Conservation (phyloP, 2,888 invertebrate species). For the Drosophila maculinotata region DNA sequence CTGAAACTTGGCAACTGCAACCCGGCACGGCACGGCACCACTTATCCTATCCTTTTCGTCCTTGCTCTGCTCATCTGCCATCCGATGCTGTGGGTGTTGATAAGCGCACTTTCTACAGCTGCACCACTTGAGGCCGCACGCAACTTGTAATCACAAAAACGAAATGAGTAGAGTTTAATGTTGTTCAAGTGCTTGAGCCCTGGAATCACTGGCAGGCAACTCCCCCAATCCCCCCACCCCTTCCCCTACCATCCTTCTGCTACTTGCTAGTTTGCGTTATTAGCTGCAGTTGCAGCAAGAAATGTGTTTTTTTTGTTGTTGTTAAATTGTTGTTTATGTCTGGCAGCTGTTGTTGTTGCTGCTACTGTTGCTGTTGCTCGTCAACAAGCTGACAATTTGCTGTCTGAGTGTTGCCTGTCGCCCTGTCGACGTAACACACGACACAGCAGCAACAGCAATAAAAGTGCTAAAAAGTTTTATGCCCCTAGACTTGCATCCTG, state of each 20-base stretch:
- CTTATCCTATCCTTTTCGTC: background rate
- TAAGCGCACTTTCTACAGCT: conserved; percentile 70
- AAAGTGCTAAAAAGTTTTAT: conserved; percentile 78
- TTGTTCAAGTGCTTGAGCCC: conserved; percentile 62
- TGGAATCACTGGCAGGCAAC: conserved; percentile 6
- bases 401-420: conserved; percentile 64
- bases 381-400: conserved; percentile 77
- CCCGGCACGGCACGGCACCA: too few species aligned
- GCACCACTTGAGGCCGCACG: conserved; percentile 63
- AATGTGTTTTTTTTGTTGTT: conserved; percentile 21
- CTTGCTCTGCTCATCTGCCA: conserved; percentile 30
- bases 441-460: conserved; percentile 53
- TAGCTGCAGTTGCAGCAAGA: conserved; percentile 33
- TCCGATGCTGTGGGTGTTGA: conserved; percentile 65
- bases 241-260: background rate
- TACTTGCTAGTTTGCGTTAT: conserved; percentile 36
- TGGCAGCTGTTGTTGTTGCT: conserved; percentile 31
- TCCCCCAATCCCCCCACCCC: background rate
- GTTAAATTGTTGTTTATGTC: conserved; percentile 46
- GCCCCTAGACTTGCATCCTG: conserved; percentile 76
- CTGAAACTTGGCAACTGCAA: conserved; percentile 18
- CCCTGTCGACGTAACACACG: conserved; percentile 40
- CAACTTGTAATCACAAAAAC: conserved; percentile 71
- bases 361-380: conserved; percentile 34
- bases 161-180: conserved; percentile 72